Base-by-base conservation (phyloP, 2,797 vertebrate genomes). In the Chrysocyon brachyurus region DNA sequence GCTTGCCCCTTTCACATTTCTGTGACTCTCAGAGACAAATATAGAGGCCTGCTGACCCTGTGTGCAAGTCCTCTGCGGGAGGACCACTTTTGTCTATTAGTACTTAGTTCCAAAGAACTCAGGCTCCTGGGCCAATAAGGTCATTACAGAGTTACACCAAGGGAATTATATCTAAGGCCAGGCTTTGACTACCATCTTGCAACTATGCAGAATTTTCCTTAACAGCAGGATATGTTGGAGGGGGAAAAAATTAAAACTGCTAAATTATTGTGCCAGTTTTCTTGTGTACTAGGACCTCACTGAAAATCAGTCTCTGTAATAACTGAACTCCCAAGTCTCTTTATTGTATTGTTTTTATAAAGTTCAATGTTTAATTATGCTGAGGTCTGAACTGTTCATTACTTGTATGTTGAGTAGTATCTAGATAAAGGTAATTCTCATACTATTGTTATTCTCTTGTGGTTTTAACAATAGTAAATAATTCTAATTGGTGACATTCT, bases 391-490 rank as follows among this genome's bases (percentile, higher is more conserved):
- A 56, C 11, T 68, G 28, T 59, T 79, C 52, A 73, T 73, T 96
- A 75, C n/a, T 68, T n/a, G 14, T 22, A 5, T 33, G 52, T 49
- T 72, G 12, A 36, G 5, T 33, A 81, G 8, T 46, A 83, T 52
- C 66, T 83, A 96, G 22, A 75, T 66, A 93, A 97, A 84, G 33
- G 54, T 61, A 70, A 87, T 91, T 75, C 19, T 93, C 28, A 79
- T 52, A 63, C 21, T 21, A 24, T 11, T 46, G 21, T 81, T 93
- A 64, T 40, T 36, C 11, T 40, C 56, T 8, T 83, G 54, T 66
- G 22, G 21, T 86, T 75, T 94, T 73, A n/a, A 81, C 89, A 97
- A n/a, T 33, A 87, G 61, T 46, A 85, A 93, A 31, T 28, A 73
- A 26, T 75, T 91, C 52, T 68, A 83, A 83, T 33, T 40, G 68